Evolutionary conservation across 2,888 invertebrate species (phyloP).

Genomic region (Eumacrocentrus americanus): DNA sequence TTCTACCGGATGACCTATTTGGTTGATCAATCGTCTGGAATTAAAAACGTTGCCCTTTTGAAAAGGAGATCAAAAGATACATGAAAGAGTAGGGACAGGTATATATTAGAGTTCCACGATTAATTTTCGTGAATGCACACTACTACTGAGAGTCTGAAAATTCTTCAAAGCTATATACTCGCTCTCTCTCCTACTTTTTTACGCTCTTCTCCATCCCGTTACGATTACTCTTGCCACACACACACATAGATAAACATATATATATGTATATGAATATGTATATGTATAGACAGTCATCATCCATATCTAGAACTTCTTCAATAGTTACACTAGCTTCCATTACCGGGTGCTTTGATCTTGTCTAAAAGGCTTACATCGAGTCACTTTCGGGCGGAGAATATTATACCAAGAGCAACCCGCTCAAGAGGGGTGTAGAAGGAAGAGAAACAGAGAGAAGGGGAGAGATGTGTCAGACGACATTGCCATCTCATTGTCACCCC

Average conservation of each 20-base stretch:
- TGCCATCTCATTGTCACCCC: constrained; percentile 9
- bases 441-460: constrained; percentile 13
- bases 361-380: constrained; percentile 37
- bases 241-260: background rate
- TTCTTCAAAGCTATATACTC: constrained; percentile 20
- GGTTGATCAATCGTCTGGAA: constrained; percentile 6
- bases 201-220: constrained; percentile 15
- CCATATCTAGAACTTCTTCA: constrained; percentile 34
- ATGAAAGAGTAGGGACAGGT: background rate
- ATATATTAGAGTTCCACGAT: constrained; percentile 4
- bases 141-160: background rate
- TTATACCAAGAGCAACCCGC: constrained; percentile 21
- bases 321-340: constrained; percentile 41
- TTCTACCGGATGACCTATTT: constrained; percentile 6
- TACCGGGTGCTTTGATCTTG: constrained; percentile 41
- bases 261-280: constrained; percentile 4
- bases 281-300: no score
- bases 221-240: constrained; percentile 17
- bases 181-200: background rate
- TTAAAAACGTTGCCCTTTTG: constrained; percentile 8
- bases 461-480: background rate
- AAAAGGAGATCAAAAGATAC: background rate
- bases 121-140: constrained; percentile 11
- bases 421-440: background rate
- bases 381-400: constrained; percentile 38